Base-by-base conservation (phyloP, 2,113 vertebrate species). In the Bubo blakistoni region DNA sequence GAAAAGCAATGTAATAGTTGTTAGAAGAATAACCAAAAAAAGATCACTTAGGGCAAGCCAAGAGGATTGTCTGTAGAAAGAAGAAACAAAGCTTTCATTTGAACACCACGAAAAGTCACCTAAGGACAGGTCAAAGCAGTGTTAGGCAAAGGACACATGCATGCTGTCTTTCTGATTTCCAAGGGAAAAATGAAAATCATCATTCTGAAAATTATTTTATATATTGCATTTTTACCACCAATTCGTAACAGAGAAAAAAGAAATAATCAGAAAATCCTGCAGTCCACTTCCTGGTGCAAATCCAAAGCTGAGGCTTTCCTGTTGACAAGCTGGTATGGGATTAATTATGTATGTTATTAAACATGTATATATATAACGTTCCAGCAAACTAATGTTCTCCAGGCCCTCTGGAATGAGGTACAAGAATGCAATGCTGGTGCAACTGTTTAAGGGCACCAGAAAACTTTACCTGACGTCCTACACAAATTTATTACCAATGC, bases 71-170 rank as follows among this genome's bases (percentile, higher is more conserved):
- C 77, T 71, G 47, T 11, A 79, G 47, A 67, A 78, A 87, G 67
- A 83, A 93, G 65, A 91, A 89, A 94, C 52, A 88, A 44, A 46
- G 69, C 89, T 89, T 95, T 95, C 44, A 79, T 89, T 55, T 61
- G 32, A 95, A 81, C 80, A 62, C 46, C n/a, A 24, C 42, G 46
- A 38, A 44, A 95, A 89, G 91, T 87, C 91, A 97, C 63, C 54
- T 92, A 78, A 96, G 88, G 95, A 97, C 93, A 95, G 81, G 91
- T 84, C 87, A 94, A 85, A 65, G 86, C 24, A 59, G 16, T 19
- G 32, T 26, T 63, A 94, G 42, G 57, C 13, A 81, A 89, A 88
- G 51, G 55, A 92, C 38, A 40, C 7, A 30, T 1, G 12, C 14
- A 77, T n/a, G 30, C 17, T 15, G n/a, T 20, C 55, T 82, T 76